Percentiles rank a stretch among this genome's conserved stretches.
These are phyloP conservation scores for Carassius auratus DNA, from an alignment of 2,113 vertebrate genomes.

Conservation along the genomic window DNA sequence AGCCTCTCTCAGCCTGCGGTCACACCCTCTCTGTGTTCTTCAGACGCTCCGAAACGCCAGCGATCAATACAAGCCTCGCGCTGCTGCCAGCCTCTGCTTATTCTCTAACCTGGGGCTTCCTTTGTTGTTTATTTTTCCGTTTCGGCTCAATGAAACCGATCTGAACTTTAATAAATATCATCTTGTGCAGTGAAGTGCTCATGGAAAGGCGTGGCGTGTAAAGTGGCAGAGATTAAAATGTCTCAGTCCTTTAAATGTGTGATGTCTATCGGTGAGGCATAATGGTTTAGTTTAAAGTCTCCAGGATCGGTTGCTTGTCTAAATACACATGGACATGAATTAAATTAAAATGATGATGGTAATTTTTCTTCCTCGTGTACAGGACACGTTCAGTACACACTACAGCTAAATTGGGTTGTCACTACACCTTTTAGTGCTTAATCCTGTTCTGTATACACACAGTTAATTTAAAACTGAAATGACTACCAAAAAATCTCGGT, in stretches of 20 bases:
- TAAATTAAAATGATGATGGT: neutral
- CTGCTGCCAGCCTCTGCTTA: neutral
- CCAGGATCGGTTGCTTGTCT: neutral
- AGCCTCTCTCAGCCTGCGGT: conserved; percentile 35
- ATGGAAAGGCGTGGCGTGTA: neutral
- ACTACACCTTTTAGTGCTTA: neutral
- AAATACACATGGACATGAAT: neutral
- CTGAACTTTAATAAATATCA: conserved; percentile 43
- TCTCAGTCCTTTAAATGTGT: neutral
- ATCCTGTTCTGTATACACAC: neutral
- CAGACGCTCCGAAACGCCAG: conserved; percentile 19
- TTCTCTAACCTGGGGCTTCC: conserved; percentile 39
- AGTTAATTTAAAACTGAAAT: neutral
- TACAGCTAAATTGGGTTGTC: neutral
- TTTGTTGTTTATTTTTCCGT: conserved; percentile 41
- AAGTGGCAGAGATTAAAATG: neutral
- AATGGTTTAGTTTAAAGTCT: neutral
- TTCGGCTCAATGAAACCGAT: conserved; percentile 37
- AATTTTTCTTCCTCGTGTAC: neutral
- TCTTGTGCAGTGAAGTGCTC: conserved; percentile 9
- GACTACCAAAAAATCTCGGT: neutral
- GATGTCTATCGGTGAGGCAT: neutral
- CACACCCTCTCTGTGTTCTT: conserved; percentile 39
- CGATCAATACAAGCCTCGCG: conserved; percentile 13
- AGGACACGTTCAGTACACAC: neutral